Evolutionary conservation across 2,797 vertebrate species (phyloP).

Genomic region (Sebastes kiyomatsui): DNA sequence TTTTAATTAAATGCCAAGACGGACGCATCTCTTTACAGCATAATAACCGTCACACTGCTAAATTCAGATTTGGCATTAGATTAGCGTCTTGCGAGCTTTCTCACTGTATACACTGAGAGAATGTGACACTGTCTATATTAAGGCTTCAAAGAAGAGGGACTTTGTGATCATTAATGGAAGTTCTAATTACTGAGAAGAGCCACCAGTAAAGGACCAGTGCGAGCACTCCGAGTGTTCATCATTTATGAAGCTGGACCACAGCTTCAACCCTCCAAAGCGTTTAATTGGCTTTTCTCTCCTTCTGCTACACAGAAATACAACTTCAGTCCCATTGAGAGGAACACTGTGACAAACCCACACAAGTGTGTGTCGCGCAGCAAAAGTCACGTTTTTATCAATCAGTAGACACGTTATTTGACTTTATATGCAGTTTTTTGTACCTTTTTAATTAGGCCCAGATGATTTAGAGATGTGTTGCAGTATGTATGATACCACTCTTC

Average conservation of each 20-base stretch:
- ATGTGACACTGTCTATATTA: slow-evolving; percentile 78
- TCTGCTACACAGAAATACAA: slow-evolving; percentile 47
- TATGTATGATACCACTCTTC: slow-evolving; percentile 12
- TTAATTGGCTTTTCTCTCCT: slow-evolving; percentile 74
- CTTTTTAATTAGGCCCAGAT: neutral
- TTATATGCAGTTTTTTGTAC: neutral
- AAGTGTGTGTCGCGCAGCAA: slow-evolving; percentile 17
- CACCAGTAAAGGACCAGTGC: slow-evolving; percentile 63
- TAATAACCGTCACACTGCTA: slow-evolving; percentile 57
- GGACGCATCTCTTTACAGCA: slow-evolving; percentile 54
- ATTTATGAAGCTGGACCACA: slow-evolving; percentile 73
- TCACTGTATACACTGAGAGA: slow-evolving; percentile 71
- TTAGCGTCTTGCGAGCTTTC: slow-evolving; percentile 69
- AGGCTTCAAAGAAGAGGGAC: slow-evolving; percentile 75
- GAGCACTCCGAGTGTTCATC: slow-evolving; percentile 62
- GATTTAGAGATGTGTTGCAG: neutral
- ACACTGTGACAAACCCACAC: slow-evolving; percentile 25
- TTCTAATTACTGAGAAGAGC: slow-evolving; percentile 77
- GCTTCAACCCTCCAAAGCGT: slow-evolving; percentile 69
- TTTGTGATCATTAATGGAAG: slow-evolving; percentile 79
- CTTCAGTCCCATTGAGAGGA: slow-evolving; percentile 41
- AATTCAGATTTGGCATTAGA: slow-evolving; percentile 75
- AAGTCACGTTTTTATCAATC: slow-evolving; percentile 17
- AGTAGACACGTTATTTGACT: neutral
- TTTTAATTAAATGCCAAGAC: slow-evolving; percentile 67